A percentile compares a stretch with the other conserved stretches of the same genome.
These are phyloP conservation scores for Trypoxylus dichotomus DNA, from an alignment of 1,140 invertebrate species.

Conservation along the genomic window DNA sequence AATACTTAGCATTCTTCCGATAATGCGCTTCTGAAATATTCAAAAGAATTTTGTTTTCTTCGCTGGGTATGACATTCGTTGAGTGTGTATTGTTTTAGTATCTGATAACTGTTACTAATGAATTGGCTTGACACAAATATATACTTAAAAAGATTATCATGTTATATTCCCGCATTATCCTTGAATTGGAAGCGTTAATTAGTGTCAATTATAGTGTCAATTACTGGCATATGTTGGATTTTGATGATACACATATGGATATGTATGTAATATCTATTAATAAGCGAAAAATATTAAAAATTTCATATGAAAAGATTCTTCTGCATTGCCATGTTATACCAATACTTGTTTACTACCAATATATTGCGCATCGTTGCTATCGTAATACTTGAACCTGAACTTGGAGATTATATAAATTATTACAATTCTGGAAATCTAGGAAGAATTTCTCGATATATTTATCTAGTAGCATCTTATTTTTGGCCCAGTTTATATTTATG, in stretches of 20 bases:
- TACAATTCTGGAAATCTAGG: background rate
- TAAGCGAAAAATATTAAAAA: background rate
- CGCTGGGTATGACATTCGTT: too few relatives aligned
- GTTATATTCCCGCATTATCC: too few relatives aligned
- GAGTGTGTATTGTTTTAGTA: too few relatives aligned
- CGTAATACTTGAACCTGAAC: background rate
- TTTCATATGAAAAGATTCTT: too few relatives aligned
- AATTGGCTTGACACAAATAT: too few relatives aligned
- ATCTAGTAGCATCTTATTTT: background rate
- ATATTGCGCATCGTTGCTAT: background rate
- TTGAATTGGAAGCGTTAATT: background rate
- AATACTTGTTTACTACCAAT: background rate
- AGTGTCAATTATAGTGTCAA: background rate
- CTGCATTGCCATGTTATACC: too few relatives aligned
- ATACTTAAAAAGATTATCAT: too few relatives aligned
- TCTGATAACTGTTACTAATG: too few relatives aligned
- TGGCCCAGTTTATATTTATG: background rate
- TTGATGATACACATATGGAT: background rate
- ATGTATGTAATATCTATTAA: background rate
- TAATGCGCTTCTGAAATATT: too few relatives aligned
- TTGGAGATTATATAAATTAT: background rate
- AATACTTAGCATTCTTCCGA: too few relatives aligned
- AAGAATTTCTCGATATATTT: background rate
- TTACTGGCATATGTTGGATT: background rate
- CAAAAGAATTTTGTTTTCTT: too few relatives aligned